Percentiles rank a stretch among this genome's conserved stretches.
Evolutionary conservation across 2,888 invertebrate genomes (phyloP).

Genomic region (Bimastos eiseni): DNA sequence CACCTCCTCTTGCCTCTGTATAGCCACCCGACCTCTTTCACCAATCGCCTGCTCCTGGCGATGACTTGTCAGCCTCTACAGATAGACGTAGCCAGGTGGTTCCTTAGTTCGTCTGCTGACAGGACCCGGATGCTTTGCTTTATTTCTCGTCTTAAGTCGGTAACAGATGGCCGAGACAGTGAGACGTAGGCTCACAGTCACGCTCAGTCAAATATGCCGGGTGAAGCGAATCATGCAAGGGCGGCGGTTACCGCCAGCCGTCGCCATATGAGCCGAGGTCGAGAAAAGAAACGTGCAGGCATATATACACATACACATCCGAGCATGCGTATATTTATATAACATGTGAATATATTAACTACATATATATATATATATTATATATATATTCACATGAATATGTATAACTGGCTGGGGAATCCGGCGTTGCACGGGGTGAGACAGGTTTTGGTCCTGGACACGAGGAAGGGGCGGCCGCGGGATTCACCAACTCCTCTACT

Average conservation of each 20-base stretch:
- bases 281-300: neutral
- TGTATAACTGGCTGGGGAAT: too few relatives aligned
- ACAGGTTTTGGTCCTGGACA: too few relatives aligned
- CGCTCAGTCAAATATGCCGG: neutral
- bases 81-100: neutral
- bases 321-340: too few relatives aligned
- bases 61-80: neutral
- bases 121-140: neutral
- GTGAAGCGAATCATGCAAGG: neutral
- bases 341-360: too few relatives aligned
- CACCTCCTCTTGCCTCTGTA: neutral
- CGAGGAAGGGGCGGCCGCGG: too few relatives aligned
- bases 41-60: neutral
- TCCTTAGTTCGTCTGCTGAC: neutral
- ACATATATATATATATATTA: too few relatives aligned
- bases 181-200: neutral
- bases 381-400: too few relatives aligned
- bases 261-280: neutral
- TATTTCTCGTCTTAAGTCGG: neutral
- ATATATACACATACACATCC: too few relatives aligned
- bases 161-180: neutral
- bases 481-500: too few relatives aligned
- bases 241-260: neutral
- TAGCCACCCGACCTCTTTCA: neutral
- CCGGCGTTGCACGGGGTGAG: too few relatives aligned